Conservation (phyloP, 2,888 invertebrate genomes). For the Drosophila colorata region DNA sequence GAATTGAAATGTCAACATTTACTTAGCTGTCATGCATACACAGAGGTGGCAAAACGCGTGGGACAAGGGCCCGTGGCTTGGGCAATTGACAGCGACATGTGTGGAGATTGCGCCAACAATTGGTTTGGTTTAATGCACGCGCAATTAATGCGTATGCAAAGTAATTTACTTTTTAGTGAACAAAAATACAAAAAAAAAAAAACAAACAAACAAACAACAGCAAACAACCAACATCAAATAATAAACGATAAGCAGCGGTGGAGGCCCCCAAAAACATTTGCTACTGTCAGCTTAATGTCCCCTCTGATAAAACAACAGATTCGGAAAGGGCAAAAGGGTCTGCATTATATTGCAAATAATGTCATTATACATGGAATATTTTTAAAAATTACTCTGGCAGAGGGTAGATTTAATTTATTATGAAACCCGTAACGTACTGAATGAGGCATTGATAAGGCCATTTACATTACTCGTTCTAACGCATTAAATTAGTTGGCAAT, state of each 20-base stretch:
- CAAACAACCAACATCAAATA: conserved; percentile 27
- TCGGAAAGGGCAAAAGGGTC: neutral
- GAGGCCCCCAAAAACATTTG: conserved; percentile 30
- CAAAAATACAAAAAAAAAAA: conserved; percentile 2
- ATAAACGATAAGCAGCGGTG: conserved; percentile 23
- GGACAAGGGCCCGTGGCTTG: neutral
- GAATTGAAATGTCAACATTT: conserved; percentile 63
- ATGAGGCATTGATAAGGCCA: no score
- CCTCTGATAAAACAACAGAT: conserved; percentile 25
- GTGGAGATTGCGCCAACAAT: conserved; percentile 42
- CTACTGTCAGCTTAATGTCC: conserved; percentile 47
- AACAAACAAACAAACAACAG: conserved; percentile 5
- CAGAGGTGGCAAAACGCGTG: neutral
- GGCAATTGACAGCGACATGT: conserved; percentile 39
- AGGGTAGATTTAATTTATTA: neutral
- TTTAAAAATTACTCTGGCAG: neutral
- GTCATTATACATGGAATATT: conserved; percentile 42
- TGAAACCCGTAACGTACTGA: neutral
- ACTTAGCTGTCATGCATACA: conserved; percentile 45
- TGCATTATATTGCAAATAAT: conserved; percentile 37
- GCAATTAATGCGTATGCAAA: conserved; percentile 51
- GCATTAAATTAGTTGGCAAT: no score
- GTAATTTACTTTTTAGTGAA: conserved; percentile 50
- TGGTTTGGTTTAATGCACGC: conserved; percentile 32
- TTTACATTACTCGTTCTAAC: no score